These are phyloP conservation scores for Linyphia triangularis DNA, from an alignment of 2,888 invertebrate species.

Conservation along the genomic window DNA sequence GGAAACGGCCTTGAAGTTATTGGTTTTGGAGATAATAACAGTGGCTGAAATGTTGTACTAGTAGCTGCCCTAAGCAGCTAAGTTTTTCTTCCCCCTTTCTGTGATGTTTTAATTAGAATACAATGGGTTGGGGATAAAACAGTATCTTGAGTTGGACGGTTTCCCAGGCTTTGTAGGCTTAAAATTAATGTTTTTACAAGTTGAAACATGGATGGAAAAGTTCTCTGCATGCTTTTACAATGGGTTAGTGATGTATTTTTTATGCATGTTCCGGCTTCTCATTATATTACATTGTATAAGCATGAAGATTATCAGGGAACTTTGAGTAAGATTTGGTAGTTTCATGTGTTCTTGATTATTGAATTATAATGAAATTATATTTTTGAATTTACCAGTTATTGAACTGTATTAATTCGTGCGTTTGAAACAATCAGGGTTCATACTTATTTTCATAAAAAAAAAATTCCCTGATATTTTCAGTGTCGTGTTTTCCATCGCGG, in stretches of 20 bases:
- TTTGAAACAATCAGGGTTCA: no score
- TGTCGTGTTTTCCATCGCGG: no score
- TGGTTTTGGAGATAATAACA: conserved; percentile 16
- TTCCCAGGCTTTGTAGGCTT: background rate
- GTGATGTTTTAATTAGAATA: conserved; percentile 33
- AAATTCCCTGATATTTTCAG: no score
- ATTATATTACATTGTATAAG: background rate
- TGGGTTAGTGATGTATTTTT: background rate
- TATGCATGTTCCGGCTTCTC: background rate
- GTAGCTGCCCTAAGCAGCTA: background rate
- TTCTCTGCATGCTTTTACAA: background rate
- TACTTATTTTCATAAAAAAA: no score
- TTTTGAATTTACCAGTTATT: no score
- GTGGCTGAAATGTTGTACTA: background rate
- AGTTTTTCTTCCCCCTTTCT: background rate
- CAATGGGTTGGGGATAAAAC: conserved; percentile 4
- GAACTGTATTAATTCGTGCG: no score
- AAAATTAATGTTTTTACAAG: background rate
- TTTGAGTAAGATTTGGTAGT: no score
- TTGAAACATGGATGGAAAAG: background rate
- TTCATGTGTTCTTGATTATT: no score
- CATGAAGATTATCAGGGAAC: no score
- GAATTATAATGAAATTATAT: no score
- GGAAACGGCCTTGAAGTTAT: conserved; percentile 57
- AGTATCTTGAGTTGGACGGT: background rate